Percentiles rank a stretch among this genome's conserved stretches.
Conservation (phyloP, 2,113 vertebrate genomes). For the Actenoides lindsayi region DNA sequence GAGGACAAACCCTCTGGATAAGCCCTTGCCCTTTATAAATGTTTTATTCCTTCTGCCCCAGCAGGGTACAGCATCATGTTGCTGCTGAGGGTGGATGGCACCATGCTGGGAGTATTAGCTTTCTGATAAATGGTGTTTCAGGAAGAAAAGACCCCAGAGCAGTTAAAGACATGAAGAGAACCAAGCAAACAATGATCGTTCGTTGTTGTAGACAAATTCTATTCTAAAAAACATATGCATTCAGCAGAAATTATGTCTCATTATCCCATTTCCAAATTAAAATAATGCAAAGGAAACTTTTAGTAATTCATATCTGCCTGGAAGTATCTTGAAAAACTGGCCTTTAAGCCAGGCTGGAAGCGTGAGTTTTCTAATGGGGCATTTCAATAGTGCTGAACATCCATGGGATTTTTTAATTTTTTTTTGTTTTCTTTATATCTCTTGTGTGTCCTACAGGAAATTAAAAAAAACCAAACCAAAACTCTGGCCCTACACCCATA, state of each 20-base stretch:
- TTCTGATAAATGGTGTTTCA: background rate
- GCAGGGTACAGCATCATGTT: rapidly evolving
- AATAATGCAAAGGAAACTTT: background rate
- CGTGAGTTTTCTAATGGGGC: background rate
- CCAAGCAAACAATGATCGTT: background rate
- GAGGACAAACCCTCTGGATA: background rate
- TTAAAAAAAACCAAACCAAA: background rate
- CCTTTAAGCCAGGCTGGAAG: background rate
- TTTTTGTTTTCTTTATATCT: background rate
- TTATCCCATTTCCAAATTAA: background rate
- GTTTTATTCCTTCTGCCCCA: background rate
- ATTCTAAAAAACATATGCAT: background rate
- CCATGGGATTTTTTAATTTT: background rate
- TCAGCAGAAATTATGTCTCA: background rate
- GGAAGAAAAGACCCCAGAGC: background rate
- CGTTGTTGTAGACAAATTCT: background rate
- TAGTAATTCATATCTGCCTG: background rate
- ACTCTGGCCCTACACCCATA: background rate
- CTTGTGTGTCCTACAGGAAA: background rate
- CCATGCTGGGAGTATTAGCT: background rate
- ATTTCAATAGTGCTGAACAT: background rate
- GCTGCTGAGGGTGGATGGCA: background rate
- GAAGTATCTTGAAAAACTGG: background rate
- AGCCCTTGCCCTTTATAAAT: background rate
- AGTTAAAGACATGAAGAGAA: background rate